A percentile compares a stretch with the other conserved stretches of the same genome.
These are phyloP conservation scores for Cryptosula pallasiana DNA, from an alignment of 2,888 invertebrate species.

Conservation along the genomic window DNA sequence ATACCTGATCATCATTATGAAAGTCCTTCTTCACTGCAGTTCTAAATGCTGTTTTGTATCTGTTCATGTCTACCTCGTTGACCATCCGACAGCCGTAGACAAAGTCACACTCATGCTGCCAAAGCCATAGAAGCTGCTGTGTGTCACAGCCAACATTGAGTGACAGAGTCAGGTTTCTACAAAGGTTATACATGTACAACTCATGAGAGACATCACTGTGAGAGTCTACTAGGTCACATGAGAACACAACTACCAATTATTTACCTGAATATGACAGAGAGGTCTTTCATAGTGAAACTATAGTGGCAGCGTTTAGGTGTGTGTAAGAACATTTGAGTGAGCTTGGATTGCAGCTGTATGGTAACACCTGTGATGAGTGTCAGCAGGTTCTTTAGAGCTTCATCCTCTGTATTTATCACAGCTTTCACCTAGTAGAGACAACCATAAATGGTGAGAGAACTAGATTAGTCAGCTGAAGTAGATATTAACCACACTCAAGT, in stretches of 20 bases:
- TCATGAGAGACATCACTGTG: background rate
- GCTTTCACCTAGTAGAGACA: constrained; percentile 34
- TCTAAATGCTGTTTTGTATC: constrained; percentile 46
- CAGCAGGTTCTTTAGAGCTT: constrained; percentile 36
- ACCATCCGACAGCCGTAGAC: constrained; percentile 50
- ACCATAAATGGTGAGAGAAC: too few species aligned
- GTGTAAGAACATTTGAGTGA: constrained; percentile 46
- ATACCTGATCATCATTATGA: constrained; percentile 45
- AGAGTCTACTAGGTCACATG: background rate
- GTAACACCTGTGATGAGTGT: constrained; percentile 43
- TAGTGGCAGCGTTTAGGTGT: constrained; percentile 51
- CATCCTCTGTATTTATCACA: constrained; percentile 36
- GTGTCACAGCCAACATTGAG: constrained; percentile 40
- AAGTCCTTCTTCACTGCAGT: constrained; percentile 51
- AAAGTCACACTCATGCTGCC: constrained; percentile 54
- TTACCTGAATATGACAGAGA: constrained; percentile 48
- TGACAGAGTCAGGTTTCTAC: constrained; percentile 49
- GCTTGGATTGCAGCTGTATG: constrained; percentile 46
- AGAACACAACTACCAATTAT: constrained; percentile 8
- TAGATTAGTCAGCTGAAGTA: too few species aligned
- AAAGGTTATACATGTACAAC: too few species aligned
- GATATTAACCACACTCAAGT: too few species aligned
- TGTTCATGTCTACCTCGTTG: constrained; percentile 46
- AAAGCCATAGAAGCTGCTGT: constrained; percentile 45
- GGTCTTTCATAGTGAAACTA: constrained; percentile 46